These are phyloP conservation scores for Hirtodrosophila histrioides DNA, from an alignment of 2,888 invertebrate species.

Conservation along the genomic window DNA sequence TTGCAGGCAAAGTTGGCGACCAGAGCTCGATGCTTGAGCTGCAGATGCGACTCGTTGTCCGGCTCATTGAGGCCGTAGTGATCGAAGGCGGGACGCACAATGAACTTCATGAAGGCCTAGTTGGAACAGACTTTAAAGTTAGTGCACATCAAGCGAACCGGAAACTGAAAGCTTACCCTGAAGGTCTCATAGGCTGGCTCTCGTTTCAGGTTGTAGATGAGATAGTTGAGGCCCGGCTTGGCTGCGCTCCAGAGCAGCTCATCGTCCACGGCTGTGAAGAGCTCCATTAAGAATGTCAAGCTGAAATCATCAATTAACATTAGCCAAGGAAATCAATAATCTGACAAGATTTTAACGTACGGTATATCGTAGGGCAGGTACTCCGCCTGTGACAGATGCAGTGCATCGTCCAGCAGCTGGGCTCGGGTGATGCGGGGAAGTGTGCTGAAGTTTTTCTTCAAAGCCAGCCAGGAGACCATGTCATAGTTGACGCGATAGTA, in stretches of 20 bases:
- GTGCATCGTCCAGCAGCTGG: constrained; percentile 89
- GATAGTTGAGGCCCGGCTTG: constrained; percentile 86
- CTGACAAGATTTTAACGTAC: constrained; percentile 24
- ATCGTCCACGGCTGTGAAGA: constrained; percentile 85
- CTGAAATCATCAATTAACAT: constrained; percentile 11
- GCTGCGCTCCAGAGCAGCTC: constrained; percentile 88
- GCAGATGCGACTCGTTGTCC: constrained; percentile 85
- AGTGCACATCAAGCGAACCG: too few species aligned
- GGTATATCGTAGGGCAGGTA: constrained; percentile 86
- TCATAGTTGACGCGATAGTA: constrained; percentile 90
- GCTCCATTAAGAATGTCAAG: constrained; percentile 85
- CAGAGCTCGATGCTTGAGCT: constrained; percentile 85
- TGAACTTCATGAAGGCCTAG: constrained; percentile 84
- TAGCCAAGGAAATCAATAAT: not conserved
- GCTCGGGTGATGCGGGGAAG: constrained; percentile 87
- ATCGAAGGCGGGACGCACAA: constrained; percentile 84
- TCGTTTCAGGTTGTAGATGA: constrained; percentile 86
- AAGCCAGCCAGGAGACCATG: constrained; percentile 86
- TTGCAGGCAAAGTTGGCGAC: constrained; percentile 86
- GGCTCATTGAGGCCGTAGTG: constrained; percentile 85
- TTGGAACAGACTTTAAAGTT: not conserved
- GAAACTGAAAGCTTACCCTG: constrained; percentile 84
- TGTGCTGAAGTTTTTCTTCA: constrained; percentile 85
- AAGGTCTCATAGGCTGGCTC: constrained; percentile 87
- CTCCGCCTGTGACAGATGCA: constrained; percentile 86